Evolutionary conservation across 2,797 vertebrate species (phyloP).

Genomic region (Bryconaethiops microstoma): DNA sequence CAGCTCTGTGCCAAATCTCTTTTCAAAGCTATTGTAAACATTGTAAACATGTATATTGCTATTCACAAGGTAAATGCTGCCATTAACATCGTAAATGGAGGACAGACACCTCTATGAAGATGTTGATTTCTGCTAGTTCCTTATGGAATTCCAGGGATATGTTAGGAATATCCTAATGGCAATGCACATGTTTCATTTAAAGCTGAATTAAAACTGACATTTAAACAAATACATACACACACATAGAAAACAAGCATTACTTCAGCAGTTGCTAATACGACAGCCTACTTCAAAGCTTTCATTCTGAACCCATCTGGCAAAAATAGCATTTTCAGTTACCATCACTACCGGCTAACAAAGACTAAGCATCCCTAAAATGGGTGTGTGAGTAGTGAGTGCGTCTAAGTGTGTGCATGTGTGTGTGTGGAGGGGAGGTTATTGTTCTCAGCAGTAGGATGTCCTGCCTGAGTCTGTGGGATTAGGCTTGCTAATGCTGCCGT

Average conservation of each 20-base stretch:
- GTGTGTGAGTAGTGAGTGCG: conserved; percentile 8
- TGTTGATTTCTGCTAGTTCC: too few species aligned
- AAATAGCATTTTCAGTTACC: conserved; percentile 31
- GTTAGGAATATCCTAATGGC: too few species aligned
- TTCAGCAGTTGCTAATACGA: not conserved
- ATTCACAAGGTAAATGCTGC: too few species aligned
- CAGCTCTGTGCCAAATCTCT: too few species aligned
- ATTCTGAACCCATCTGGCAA: conserved; percentile 6
- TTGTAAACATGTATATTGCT: too few species aligned
- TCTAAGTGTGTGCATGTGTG: conserved; percentile 21
- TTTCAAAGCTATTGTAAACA: too few species aligned
- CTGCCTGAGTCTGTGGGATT: conserved; percentile 67
- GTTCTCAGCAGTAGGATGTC: conserved; percentile 65
- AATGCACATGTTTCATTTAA: too few species aligned
- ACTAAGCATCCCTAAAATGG: conserved; percentile 31
- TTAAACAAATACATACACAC: not conserved
- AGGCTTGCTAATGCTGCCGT: conserved; percentile 63
- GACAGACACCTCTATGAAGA: too few species aligned
- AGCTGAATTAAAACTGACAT: too few species aligned
- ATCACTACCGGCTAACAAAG: conserved; percentile 28
- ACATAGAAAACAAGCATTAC: too few species aligned
- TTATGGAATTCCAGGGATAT: too few species aligned
- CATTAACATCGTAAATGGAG: too few species aligned
- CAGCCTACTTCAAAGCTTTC: not conserved
- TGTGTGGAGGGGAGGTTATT: conserved; percentile 59